Base-by-base conservation (phyloP, 2,113 vertebrate species). In the Chunga burmeisteri region DNA sequence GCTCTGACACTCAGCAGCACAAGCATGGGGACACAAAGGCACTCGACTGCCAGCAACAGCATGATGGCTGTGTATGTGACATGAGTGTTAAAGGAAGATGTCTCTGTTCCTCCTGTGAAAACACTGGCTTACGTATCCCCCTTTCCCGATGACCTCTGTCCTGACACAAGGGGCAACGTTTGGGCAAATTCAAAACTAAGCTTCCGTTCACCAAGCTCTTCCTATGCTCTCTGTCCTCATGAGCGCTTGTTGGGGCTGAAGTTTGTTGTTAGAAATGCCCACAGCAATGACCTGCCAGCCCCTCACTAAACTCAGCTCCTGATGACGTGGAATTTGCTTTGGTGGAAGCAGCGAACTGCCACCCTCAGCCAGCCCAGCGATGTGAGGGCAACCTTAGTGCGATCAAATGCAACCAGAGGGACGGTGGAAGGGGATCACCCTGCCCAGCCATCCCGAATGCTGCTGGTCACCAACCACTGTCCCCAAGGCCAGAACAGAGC, bases 241-340 rank as follows among this genome's bases (percentile, higher is more conserved):
- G 73, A 63, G 38, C 0, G 9, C 67, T 55, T 0, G 0, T 4
- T 44, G 85, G 88, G 71, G 55, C 65, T 78, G 2, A 12, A 19
- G 6, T 47, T 61, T 66, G 42, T 17, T 30, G 50, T 49, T 25
- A 58, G 42, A 66, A 86, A 59, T 72, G 61, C 32, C 79, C 79
- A 26, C 52, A 71, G 77, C 32, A 46, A 36, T 0, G 11, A 36
- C 34, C 49, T 25, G 36, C 26, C 0, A 0, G 68, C 49, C 18
- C 53, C 46, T 32, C 0, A 0, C 56, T 49, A 61, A 30, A 4
- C 79, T 66, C 61, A 23, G 50, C 82, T 79, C 49, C 85, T 66
- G 38, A 3, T 2, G 16, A 12, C 0, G 0, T 5, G 20, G 70
- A 19, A 17, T 53, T 25, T 22, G 19, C 82, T 71, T 32, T 42